Percentiles rank a stretch among this genome's conserved stretches.
Conservation (phyloP, 2,797 vertebrate genomes). For the Zalophus californianus region DNA sequence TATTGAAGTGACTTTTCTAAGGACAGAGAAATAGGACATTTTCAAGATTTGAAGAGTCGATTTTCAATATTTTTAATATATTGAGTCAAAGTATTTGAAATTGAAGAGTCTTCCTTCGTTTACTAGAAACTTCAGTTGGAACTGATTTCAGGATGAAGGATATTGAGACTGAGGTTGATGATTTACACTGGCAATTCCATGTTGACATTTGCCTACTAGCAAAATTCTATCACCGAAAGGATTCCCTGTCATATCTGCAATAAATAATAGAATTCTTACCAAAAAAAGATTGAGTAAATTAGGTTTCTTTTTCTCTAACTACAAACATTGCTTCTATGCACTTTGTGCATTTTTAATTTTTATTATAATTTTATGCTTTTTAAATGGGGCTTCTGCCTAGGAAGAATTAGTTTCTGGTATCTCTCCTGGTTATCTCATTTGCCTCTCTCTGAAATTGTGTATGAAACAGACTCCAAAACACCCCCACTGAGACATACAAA, state of each 20-base stretch:
- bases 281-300: conserved; percentile 55
- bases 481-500: conserved; percentile 77
- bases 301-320: conserved; percentile 55
- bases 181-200: neutral
- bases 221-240: conserved; percentile 49
- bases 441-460: conserved; percentile 75
- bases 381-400: conserved; percentile 72
- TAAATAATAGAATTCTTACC: conserved; percentile 66
- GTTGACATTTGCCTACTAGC: conserved; percentile 25
- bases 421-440: conserved; percentile 74
- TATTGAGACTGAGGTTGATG: conserved; percentile 43
- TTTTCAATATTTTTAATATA: conserved; percentile 42
- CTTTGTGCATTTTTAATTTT: conserved; percentile 76
- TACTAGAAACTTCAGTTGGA: neutral
- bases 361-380: conserved; percentile 73
- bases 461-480: conserved; percentile 71
- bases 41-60: neutral
- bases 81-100: neutral
- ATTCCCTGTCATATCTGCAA: conserved; percentile 38
- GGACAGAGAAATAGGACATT: neutral
- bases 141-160: conserved; percentile 7
- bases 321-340: conserved; percentile 2
- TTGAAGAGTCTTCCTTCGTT: conserved; percentile 4
- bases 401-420: conserved; percentile 71
- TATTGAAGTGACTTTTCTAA: conserved; percentile 31